Base-by-base conservation (phyloP, 1,140 invertebrate species). In the Diploscapter pachys region DNA sequence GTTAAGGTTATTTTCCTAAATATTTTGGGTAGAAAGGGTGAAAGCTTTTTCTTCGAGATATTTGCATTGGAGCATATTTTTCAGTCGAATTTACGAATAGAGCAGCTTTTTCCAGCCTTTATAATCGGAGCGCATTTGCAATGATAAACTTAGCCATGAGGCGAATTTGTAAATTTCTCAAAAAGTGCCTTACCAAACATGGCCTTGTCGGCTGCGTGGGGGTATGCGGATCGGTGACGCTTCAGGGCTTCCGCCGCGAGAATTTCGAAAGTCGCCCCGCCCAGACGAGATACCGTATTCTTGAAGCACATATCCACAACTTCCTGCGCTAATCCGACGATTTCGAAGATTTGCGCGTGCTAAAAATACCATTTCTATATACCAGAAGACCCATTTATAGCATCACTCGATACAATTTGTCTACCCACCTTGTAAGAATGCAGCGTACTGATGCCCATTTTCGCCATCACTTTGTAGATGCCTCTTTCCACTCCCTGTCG, bases 381-480 rank as follows among this genome's bases (percentile, higher is more conserved):
- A 73, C 31, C 3, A 11, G 50, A 56, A 73, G 55, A 4, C 57
- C 57, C 56, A 52, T 66, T 54, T 56, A 61, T 56, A 61, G 52
- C 4, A 53, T 8, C 50, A 59, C 48, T 73, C 54, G 52, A 63
- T 54, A 31, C 80, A 80, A 81, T 31, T 4, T 81, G 49, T 70
- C 59, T 59, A 72, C 31, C 31, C 31, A 31, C 86, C 88, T 98
- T 98, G 87, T 99, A 99, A n/a, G 94, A 97, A 85, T 99, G 96
- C 13, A 99, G 87, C 0, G 96, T 99, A 61, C 94, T 96, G 83
- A 99, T 99, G 57, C 96, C 96, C 96, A 99, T 99, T 87, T 99
- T 99, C 2, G 96, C 96, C 96, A 99, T 99, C 0, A 98, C 89
- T 82, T 89, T 88, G 76, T 86, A 88, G 69, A 89, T 89, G 6